Evolutionary conservation across 1,140 invertebrate species (phyloP).

Genomic region (Chironomus tepperi): DNA sequence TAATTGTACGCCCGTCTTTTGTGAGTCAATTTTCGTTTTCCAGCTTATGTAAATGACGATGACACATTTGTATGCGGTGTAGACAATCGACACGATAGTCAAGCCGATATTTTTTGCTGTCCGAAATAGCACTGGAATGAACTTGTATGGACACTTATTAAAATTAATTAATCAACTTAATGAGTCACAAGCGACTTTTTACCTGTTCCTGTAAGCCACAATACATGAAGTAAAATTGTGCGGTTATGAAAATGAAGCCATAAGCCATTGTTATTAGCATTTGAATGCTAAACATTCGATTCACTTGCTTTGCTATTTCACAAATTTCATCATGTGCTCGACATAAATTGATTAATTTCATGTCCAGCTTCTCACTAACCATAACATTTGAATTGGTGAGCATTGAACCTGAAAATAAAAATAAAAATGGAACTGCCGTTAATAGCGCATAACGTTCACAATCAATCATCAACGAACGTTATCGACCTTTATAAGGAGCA

Average conservation of each 20-base stretch:
- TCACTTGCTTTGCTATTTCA: slow-evolving; percentile 38
- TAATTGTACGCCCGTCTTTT: slow-evolving; percentile 37
- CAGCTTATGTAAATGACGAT: slow-evolving; percentile 39
- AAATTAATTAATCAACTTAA: slow-evolving; percentile 24
- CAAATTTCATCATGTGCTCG: slow-evolving; percentile 40
- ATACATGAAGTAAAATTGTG: slow-evolving; percentile 39
- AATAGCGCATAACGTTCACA: background rate
- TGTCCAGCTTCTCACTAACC: slow-evolving; percentile 35
- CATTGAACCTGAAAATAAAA: background rate
- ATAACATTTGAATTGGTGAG: background rate
- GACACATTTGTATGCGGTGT: slow-evolving; percentile 38
- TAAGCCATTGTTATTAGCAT: slow-evolving; percentile 39
- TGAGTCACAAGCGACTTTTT: background rate
- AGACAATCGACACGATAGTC: slow-evolving; percentile 33
- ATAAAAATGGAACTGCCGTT: slow-evolving; percentile 29
- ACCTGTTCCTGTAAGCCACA: slow-evolving; percentile 35
- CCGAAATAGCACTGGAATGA: slow-evolving; percentile 36
- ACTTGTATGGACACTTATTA: slow-evolving; percentile 24
- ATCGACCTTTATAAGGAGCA: slow-evolving; percentile 21
- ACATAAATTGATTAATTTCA: slow-evolving; percentile 38
- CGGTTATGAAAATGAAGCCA: slow-evolving; percentile 38
- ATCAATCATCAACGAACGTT: background rate
- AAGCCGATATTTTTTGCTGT: slow-evolving; percentile 37
- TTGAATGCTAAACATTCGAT: slow-evolving; percentile 39
- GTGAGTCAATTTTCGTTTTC: slow-evolving; percentile 38